Base-by-base conservation (phyloP, 2,888 invertebrate genomes). In the Scotopteryx bipunctaria region DNA sequence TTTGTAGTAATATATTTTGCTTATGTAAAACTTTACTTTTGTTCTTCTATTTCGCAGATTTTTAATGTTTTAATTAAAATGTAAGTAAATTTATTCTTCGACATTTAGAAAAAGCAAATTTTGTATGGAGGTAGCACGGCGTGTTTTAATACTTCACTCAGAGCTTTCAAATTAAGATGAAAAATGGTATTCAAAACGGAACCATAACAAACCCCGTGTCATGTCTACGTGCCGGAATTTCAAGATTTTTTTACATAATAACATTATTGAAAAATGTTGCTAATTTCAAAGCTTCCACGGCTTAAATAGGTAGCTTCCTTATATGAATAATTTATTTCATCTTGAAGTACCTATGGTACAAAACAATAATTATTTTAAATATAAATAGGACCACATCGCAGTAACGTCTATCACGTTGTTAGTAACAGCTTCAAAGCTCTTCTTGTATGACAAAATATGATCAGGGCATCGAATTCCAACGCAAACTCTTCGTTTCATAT, bases 1-100 rank as follows among this genome's bases (percentile, higher is more conserved):
- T 73, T 47, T 70, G 69, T 67, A 59, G 63, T 67, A 63, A 72
- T 73, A 71, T 66, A 71, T 72, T 71, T 54, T 49, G 33, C 37
- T 52, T 40, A 37, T 45, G 29, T 25, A 56, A 57, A 55, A 44
- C 29, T 41, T 45, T 42, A 37, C 44, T 21, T 17, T 49, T 41
- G 42, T 56, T 38, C 25, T 49, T 37, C 15, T 19, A 27, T 32
- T 38, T 17, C 14, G 19, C 35, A 52, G 21, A 25, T 25, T 40
- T 45, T 8, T 6, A 41, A 41, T 15, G 21, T 36, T 43, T 53
- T 47, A 47, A 38, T 43, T 33, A 53, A 53, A 48, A 44, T 40
- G 9, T 15, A 40, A 35, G 17, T 5, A n/a, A 43, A 38, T 47
- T 38, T 42, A 27, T 35, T 33, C 11, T 43, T 17, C 9, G 23